Evolutionary conservation across 2,113 vertebrate genomes (phyloP), one percentile per base, ranked within the genome.

Genomic region (Synchiropus splendidus): DNA sequence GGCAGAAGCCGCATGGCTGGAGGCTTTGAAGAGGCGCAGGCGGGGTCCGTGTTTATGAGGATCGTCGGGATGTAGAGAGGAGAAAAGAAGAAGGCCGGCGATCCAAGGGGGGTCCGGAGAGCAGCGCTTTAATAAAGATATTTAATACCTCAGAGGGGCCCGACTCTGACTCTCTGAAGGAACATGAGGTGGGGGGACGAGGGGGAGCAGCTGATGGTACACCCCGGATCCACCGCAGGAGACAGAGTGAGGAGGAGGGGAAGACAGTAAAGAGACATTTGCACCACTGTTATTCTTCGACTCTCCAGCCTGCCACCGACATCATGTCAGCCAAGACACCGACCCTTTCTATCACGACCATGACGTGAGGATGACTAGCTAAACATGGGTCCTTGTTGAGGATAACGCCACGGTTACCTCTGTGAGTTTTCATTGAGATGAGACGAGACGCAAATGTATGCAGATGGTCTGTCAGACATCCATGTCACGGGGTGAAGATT

Each of bases 61-160:
- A 70, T 60, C 63, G 64, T 47, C 42, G 55, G 48, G 65, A 55
- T 67, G 52, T 62, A 70, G 39, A 40, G 63, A 67, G 46, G 49
- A 63, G 62, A 68, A 74, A 68, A 49, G 58, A 34, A 52, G 53
- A 41, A 60, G 45, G 62, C 48, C 45, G 54, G 45, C 50, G 49
- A 54, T 45, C 11, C 15, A n/a, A 31, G 34, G 36, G 51, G 48
- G 47, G 39, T 39, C 48, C 60, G 55, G 48, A 52, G 53, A 59
- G 62, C 64, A 58, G 72, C 58, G 70, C 72, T 78, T 78, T 85
- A 83, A 81, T 83, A 80, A 82, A 84, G 82, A 85, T 83, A 83
- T 85, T 84, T 81, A 77, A 80, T 75, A 74, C 77, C 64, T 70
- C 53, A 57, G 58, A 67, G 75, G 64, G 71, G 61, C 67, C 72